Conservation (phyloP, 1,140 invertebrate genomes). For the Schmidtea mediterranea region DNA sequence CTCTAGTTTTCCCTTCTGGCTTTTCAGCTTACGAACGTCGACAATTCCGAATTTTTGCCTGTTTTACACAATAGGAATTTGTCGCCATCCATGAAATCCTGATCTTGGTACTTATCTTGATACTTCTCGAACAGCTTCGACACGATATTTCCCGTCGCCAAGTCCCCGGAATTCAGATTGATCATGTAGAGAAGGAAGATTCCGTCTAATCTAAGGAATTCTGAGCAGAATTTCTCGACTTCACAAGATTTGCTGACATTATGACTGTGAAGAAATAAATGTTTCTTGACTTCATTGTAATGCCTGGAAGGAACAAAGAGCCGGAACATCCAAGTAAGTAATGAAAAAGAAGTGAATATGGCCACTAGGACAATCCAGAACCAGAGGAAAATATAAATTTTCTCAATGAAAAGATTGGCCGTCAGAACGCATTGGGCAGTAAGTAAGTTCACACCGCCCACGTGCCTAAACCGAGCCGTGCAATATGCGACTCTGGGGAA, state of each 20-base stretch:
- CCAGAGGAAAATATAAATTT: constrained; percentile 5
- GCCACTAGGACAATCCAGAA: constrained; percentile 5
- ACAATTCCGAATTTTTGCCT: no score
- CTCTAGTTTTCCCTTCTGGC: no score
- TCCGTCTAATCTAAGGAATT: constrained; percentile 9
- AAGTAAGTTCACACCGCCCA: constrained; percentile 4
- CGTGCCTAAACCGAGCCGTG: neutral
- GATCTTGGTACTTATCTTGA: no score
- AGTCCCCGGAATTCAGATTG: constrained; percentile 7
- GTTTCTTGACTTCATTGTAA: no score
- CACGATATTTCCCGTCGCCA: constrained; percentile 7
- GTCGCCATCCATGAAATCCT: no score
- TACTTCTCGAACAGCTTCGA: neutral
- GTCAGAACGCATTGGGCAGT: constrained; percentile 9
- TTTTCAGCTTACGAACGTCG: no score
- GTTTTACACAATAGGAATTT: no score
- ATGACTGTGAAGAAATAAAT: no score
- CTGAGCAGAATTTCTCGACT: constrained; percentile 3
- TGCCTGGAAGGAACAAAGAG: neutral
- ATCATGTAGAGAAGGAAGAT: constrained; percentile 9
- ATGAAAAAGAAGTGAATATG: neutral
- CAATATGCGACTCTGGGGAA: constrained; percentile 3
- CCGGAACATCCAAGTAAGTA: neutral
- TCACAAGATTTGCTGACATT: no score
- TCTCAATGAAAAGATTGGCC: constrained; percentile 9